Base-by-base conservation (phyloP, 2,888 invertebrate genomes). In the Baccha elongata region DNA sequence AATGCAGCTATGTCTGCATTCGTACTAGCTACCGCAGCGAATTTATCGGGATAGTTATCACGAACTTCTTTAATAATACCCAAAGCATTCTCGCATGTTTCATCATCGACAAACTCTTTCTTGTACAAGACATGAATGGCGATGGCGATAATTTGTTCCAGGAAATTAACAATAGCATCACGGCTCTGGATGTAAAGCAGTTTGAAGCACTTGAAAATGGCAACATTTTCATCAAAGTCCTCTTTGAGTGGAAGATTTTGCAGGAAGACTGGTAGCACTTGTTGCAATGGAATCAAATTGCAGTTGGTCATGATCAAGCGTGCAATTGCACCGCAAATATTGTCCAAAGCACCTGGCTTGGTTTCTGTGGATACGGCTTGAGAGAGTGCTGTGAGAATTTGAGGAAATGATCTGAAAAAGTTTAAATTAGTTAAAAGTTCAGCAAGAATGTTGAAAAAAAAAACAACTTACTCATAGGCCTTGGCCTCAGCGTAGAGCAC, bases 281-380 rank as follows among this genome's bases (percentile, higher is more conserved):
- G 94, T n/a, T 93, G 93, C 71, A 96, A 88, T 17, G 96, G 96
- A 75, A 96, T 91, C 85, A 92, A 91, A 69, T 89, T 89, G 46
- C 92, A 90, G 89, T 95, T 94, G 1, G 93, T 92, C 37, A 93
- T 91, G 60, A 96, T 94, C 87, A 96, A 92, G 73, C 95, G 93
- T 23, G 95, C 94, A 62, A 95, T 92, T 32, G 96, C 95, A 58
- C 95, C 96, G 88, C 95, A 94, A 85, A 96, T 94, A 88, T 96
- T 96, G 88, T 96, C 96, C 74, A 94, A 90, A 3, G 94, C 94
- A 40, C 94, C 92, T 0, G 92, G 91, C 86, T 94, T 93, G n/a
- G 92, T 91, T 89, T 96, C 96, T 72, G 91, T 92, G 3, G 92
- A 89, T 65, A 95, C 92, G n/a, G 93, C 92, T 35, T 91, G 90